Evolutionary conservation across 2,797 vertebrate species (phyloP).

Genomic region (Clarias laeviceps): DNA sequence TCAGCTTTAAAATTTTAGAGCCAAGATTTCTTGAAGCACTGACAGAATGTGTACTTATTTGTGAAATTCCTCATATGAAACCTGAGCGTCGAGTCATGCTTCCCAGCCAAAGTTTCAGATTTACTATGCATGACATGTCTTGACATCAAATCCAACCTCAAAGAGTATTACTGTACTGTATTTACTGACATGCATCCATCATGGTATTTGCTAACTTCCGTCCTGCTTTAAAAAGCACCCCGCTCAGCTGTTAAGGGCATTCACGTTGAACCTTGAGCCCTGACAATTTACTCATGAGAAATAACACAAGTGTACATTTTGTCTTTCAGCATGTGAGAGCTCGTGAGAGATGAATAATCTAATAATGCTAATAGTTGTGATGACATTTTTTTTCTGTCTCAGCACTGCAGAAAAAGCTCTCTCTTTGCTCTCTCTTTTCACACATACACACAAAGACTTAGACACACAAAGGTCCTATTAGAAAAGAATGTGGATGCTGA

Average conservation of each 20-base stretch:
- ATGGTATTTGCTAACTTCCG: slow-evolving; percentile 8
- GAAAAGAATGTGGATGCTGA: slow-evolving; percentile 41
- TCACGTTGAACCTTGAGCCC: neutral
- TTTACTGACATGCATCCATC: neutral
- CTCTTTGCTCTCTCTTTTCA: neutral
- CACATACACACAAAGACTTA: slow-evolving; percentile 18
- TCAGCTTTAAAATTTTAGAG: neutral
- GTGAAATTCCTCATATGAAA: slow-evolving; percentile 41
- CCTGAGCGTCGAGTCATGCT: slow-evolving; percentile 2
- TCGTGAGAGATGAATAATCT: slow-evolving; percentile 26
- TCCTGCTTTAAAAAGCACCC: neutral
- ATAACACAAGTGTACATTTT: neutral
- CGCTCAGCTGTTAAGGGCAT: neutral
- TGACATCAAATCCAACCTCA: slow-evolving; percentile 28
- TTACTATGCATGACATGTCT: slow-evolving; percentile 15
- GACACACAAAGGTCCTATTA: slow-evolving; percentile 17
- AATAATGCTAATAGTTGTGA: slow-evolving; percentile 7
- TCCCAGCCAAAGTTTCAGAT: neutral
- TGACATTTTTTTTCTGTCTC: neutral
- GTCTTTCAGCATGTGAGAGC: slow-evolving; percentile 3
- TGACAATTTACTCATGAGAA: neutral
- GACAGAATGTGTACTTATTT: slow-evolving; percentile 33
- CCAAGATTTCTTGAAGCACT: slow-evolving; percentile 7
- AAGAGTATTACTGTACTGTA: slow-evolving; percentile 11
- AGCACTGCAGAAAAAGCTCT: slow-evolving; percentile 1